Evolutionary conservation across 2,797 vertebrate genomes (phyloP), one percentile per base, ranked within the genome.

Genomic region (Sebastes jordani): DNA sequence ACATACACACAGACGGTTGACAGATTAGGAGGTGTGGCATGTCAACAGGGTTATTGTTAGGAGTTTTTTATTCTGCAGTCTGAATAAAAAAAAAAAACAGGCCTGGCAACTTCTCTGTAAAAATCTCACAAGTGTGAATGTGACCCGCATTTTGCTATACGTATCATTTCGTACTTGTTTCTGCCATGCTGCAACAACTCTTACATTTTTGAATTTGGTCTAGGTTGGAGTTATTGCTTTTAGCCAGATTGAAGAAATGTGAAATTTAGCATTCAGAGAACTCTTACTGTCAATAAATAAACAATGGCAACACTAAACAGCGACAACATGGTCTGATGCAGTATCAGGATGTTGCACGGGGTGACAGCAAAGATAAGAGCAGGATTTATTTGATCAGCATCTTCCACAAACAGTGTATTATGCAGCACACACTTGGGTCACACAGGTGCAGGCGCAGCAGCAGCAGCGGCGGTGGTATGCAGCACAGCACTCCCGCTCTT

Each of bases 41-140:
- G 65, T 84, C 67, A 67, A 59, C 52, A 6, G 20, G 3, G 76
- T 81, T 93, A 93, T 92, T 91, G 91, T 91, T 90, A 93, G 86
- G 72, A 81, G 63, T 27, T 65, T 85, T 75, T 71, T 29, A 82
- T 79, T 75, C 56, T 76, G 70, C 14, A 69, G 14, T 22, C 14
- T 49, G 25, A n/a, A 74, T 74, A 58, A 62, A 52, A 23, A 38
- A 64, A 55, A 6, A 34, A 80, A 88, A 81, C 62, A 75, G 68
- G 86, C 52, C 61, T 65, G 66, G 52, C 81, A 54, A 71, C 67
- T 75, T 14, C 66, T 65, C 7, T 27, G 29, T 66, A 7, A 74
- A 49, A 75, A 36, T 82, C 67, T 62, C 20, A 76, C 72, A 81
- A 73, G 67, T 46, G 42, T 1, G 16, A 80, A 74, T 7, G 6